Evolutionary conservation across 2,888 invertebrate species (phyloP), one percentile per base, ranked within the genome.

Genomic region (Tenthredo mesomela): DNA sequence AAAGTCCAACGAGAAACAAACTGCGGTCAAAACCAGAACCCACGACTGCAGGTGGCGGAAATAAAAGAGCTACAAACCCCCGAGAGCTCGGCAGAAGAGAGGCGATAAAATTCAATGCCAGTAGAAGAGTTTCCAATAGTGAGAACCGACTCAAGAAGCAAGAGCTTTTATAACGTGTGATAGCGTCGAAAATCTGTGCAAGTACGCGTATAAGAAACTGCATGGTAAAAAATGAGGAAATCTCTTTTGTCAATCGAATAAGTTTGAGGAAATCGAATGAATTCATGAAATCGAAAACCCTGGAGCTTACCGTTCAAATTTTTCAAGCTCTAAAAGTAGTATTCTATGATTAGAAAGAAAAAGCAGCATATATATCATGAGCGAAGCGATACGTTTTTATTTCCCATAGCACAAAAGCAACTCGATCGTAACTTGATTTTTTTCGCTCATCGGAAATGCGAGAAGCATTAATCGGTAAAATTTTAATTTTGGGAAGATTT

Each of bases 21-120:
- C 67, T 67, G 67, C 25, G 67, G 29, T 29, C 67, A 33, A 29
- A 67, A 67, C 67, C 67, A 67, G 29, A 67, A 33, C 18, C 67
- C 67, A 15, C 29, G 67, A 67, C 67, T 15, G 25, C 61, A 25
- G 61, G 6, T 15, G 18, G 29, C 0, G 67, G 67, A 67, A 67
- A 67, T 67, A 67, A 67, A 67, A 67, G 33, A 67, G 29, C 67
- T 29, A 67, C 33, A 67, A 67, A 33, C 67, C 67, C 67, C 4
- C 29, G 67, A 67, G 15, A 67, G 67, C 67, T 67, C 15, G 67
- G 67, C 25, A 67, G 67, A 67, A 25, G 29, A 67, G 67, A 33
- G 33, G 67, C 15, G 67, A 67, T 67, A 67, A 67, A 67, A 33
- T 67, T 67, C 67, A 67, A 67, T 67, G 67, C 25, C 29, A 25